Conservation (phyloP, 2,888 invertebrate genomes). For the Diplolepis rosae region DNA sequence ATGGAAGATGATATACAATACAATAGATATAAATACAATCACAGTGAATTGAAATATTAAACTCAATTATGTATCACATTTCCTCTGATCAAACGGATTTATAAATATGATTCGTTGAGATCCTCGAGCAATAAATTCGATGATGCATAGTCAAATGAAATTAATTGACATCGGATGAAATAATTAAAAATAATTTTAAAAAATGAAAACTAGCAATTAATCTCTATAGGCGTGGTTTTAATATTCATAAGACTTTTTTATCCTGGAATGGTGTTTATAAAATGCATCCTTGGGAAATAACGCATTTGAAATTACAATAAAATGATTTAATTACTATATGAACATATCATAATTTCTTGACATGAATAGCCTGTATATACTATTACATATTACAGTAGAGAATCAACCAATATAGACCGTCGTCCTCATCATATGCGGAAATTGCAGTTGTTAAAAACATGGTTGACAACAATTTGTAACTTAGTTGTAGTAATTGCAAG, state of each 20-base stretch:
- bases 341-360: conserved; percentile 5
- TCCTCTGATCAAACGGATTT: neutral
- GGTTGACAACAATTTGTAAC: neutral
- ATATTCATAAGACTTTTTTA: neutral
- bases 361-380: neutral
- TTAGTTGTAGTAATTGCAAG: too few species aligned
- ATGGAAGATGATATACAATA: too few species aligned
- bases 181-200: neutral
- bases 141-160: neutral
- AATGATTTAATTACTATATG: neutral
- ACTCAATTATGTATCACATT: neutral
- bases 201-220: neutral
- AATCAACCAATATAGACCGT: neutral
- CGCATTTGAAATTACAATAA: neutral
- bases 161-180: neutral
- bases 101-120: neutral
- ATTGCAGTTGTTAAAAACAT: neutral
- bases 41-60: neutral
- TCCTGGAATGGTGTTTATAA: neutral
- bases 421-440: neutral
- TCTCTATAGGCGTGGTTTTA: neutral
- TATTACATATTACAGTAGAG: neutral
- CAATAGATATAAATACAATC: neutral
- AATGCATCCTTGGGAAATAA: neutral
- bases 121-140: neutral